A percentile compares a stretch with the other conserved stretches of the same genome.
phyloP scores from a whole-genome alignment of 2,888 invertebrate genomes.

The Spisula solida region DNA sequence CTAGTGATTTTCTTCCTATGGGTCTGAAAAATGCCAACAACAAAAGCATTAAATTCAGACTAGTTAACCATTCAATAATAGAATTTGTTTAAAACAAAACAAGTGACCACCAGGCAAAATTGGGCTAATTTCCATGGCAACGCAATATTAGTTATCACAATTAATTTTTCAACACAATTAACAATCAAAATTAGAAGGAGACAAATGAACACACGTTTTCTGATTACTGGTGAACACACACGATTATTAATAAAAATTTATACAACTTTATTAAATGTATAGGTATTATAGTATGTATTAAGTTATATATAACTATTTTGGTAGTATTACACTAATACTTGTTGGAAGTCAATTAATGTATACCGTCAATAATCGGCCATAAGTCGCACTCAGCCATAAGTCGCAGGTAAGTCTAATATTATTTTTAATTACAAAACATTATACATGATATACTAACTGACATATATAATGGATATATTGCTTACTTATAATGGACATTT shows the following conservation, averaged over 20 bases:
- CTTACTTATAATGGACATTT: too few relatives aligned
- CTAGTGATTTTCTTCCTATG: conserved; percentile 64
- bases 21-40: conserved; percentile 45
- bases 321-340: too few relatives aligned
- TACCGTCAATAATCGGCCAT: too few relatives aligned
- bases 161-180: not conserved
- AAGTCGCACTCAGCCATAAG: too few relatives aligned
- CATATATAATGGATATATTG: too few relatives aligned
- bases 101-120: not conserved
- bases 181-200: not conserved
- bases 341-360: too few relatives aligned
- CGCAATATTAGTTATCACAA: not conserved
- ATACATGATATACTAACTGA: too few relatives aligned
- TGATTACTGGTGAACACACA: conserved; percentile 1
- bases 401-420: too few relatives aligned
- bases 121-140: not conserved
- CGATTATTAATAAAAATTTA: not conserved
- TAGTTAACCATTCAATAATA: not conserved
- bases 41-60: not conserved
- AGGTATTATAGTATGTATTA: not conserved
- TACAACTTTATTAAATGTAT: not conserved
- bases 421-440: too few relatives aligned
- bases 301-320: too few relatives aligned
- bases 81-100: not conserved
- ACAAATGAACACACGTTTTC: not conserved